Base-by-base conservation (phyloP, 2,888 invertebrate species). In the Sarcophaga carnaria region DNA sequence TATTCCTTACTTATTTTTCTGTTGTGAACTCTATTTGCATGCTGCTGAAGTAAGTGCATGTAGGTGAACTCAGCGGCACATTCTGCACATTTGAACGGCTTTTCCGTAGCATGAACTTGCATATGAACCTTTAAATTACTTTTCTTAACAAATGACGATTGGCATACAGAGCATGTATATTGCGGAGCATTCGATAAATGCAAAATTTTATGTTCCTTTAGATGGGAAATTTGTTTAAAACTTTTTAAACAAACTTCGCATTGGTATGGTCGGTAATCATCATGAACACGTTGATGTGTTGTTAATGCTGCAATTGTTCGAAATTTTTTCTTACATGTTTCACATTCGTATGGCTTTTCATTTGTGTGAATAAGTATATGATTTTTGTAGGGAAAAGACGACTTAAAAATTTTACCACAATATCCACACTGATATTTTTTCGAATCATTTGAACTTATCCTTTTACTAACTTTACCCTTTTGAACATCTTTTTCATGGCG, bases 291-390 rank as follows among this genome's bases (percentile, higher is more conserved):
- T 71, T 89, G 83, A 60, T 90, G 90, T 4, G 80, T 90, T 22
- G 71, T 86, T 10, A 89, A 72, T 0, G 90, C 89, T 17, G 89
- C 88, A 6, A 86, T 75, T 1, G 90, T 90, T n/a, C 90, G 88
- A 69, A 90, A 90, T 2, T 81, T 72, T 75, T 90, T 90, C 1
- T 63, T 59, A 47, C 90, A 90, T 0, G 71, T 76, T 2, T 82
- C 82, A 54, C 90, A 90, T 14, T 85, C 81, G 70, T 85, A 87
- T 6, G 90, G 90, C 8, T 89, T 89, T 62, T 90, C 89, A n/a
- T 88, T 86, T 2, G 89, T 89, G 27, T 90, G 90, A 6, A 85
- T 90, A 11, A 89, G 85, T 27, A 90, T 25, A 72, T 90, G 90
- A 69, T 89, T 90, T 77, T 88, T 77, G 69, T 89, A 90, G 3